Conservation (phyloP, 2,797 vertebrate species). For the Cephalopachus bancanus region DNA sequence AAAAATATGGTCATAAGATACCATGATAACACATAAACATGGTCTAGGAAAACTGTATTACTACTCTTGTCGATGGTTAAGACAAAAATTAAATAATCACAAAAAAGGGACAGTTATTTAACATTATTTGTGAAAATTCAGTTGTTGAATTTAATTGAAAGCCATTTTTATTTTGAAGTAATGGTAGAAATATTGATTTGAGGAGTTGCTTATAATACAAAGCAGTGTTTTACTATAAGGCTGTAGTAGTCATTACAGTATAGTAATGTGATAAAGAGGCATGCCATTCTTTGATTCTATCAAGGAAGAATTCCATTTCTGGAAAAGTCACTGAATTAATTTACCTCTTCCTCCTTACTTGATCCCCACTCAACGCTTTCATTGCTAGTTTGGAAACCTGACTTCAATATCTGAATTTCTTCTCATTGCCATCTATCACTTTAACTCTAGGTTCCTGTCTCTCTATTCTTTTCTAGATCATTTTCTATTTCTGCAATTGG, state of each 20-base stretch:
- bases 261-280: neutral
- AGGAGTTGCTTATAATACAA: neutral
- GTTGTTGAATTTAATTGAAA: neutral
- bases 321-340: neutral
- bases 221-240: neutral
- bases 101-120: neutral
- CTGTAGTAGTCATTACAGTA: neutral
- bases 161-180: conserved; percentile 17
- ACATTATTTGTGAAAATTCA: neutral
- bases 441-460: neutral
- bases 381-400: neutral
- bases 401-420: neutral
- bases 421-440: neutral
- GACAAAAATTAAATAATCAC: neutral
- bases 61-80: neutral
- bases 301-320: neutral
- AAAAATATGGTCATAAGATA: neutral
- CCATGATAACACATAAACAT: neutral
- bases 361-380: neutral
- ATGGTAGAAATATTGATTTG: neutral
- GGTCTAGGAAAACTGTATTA: neutral
- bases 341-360: neutral
- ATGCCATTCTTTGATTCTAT: conserved; percentile 6
- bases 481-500: neutral
- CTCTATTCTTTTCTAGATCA: neutral